phyloP scores from a whole-genome alignment of 2,797 vertebrate species.

The Glyptemys insculpta region DNA sequence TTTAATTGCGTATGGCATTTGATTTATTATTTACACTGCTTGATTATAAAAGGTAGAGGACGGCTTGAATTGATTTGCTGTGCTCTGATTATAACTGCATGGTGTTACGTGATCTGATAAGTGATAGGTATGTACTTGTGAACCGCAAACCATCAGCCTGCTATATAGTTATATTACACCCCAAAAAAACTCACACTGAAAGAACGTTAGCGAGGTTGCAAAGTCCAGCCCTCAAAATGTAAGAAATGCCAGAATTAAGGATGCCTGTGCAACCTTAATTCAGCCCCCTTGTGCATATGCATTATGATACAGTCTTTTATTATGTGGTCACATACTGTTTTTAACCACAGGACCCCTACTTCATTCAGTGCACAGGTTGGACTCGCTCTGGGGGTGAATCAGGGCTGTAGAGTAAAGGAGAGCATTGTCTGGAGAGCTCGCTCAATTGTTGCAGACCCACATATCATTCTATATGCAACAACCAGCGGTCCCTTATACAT shows the following conservation, averaged over 20 bases:
- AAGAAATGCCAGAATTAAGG: not conserved
- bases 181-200: rapidly evolving
- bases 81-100: slow-evolving; percentile 35
- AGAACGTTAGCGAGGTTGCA: not conserved
- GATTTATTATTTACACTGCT: slow-evolving; percentile 47
- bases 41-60: not conserved
- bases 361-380: not conserved
- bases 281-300: rapidly evolving
- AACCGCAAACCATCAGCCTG: not conserved
- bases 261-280: rapidly evolving
- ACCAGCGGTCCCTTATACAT: too few relatives aligned
- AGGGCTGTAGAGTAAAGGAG: too few relatives aligned
- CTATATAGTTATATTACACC: not conserved
- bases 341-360: not conserved
- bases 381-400: too few relatives aligned
- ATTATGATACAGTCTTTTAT: rapidly evolving
- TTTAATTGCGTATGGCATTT: not conserved
- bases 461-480: too few relatives aligned
- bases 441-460: too few relatives aligned
- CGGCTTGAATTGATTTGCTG: slow-evolving; percentile 21
- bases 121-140: not conserved
- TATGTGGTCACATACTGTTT: rapidly evolving
- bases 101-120: not conserved
- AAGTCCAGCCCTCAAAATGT: not conserved
- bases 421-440: too few relatives aligned